Percentiles rank a stretch among this genome's conserved stretches.
Conservation (phyloP, 2,113 vertebrate genomes). For the Propithecus coquereli region DNA sequence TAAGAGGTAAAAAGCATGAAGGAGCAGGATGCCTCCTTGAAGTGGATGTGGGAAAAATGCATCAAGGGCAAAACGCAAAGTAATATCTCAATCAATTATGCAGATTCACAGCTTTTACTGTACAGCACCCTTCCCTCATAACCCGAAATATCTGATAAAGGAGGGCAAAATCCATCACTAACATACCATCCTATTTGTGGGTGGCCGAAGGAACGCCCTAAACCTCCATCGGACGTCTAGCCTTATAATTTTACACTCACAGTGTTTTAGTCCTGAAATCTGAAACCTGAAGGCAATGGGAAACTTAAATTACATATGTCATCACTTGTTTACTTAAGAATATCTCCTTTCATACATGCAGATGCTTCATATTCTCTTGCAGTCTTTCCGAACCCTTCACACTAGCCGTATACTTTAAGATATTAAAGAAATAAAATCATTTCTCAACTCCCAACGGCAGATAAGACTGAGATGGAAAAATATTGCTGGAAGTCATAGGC, state of each 20-base stretch:
- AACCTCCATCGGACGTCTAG: background rate
- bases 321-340: background rate
- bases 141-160: background rate
- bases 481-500: background rate
- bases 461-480: background rate
- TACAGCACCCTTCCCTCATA: background rate
- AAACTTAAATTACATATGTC: background rate
- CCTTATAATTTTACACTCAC: background rate
- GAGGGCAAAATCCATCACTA: background rate
- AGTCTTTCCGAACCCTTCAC: background rate
- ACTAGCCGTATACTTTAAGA: background rate
- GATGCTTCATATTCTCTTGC: background rate
- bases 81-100: background rate
- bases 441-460: background rate
- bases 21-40: no score
- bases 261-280: background rate
- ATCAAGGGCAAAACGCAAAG: background rate
- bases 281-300: background rate
- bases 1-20: background rate
- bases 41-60: background rate
- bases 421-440: slow-evolving; percentile 4
- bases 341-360: background rate
- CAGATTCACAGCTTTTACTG: background rate
- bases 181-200: background rate
- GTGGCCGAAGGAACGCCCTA: background rate